phyloP scores from a whole-genome alignment of 2,888 invertebrate species.

The Malacosoma neustria region DNA sequence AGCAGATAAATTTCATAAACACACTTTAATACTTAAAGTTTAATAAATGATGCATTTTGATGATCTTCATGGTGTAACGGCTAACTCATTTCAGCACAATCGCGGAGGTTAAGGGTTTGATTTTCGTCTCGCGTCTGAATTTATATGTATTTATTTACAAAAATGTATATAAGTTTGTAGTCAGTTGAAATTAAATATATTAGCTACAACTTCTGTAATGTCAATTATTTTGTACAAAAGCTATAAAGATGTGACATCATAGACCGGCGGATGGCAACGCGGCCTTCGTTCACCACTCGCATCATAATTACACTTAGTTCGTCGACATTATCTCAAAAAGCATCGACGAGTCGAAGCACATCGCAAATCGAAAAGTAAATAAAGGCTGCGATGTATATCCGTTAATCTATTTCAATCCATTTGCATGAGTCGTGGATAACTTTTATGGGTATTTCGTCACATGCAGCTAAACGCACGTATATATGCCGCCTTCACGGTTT shows the following conservation, averaged over 20 bases:
- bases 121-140: too few species aligned
- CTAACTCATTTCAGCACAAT: too few species aligned
- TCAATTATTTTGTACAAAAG: not conserved
- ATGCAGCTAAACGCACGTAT: not conserved
- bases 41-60: too few species aligned
- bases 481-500: not conserved
- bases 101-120: too few species aligned
- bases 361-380: not conserved
- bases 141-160: too few species aligned
- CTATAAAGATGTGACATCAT: slow-evolving; percentile 5
- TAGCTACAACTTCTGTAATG: too few species aligned
- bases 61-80: too few species aligned
- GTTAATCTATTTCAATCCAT: not conserved
- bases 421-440: not conserved
- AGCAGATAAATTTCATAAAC: too few species aligned
- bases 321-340: not conserved
- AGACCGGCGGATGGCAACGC: slow-evolving; percentile 8
- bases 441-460: not conserved
- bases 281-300: slow-evolving; percentile 15
- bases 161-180: too few species aligned
- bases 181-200: too few species aligned
- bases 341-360: not conserved
- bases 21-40: too few species aligned
- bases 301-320: slow-evolving; percentile 3
- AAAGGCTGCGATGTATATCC: not conserved